phyloP scores from a whole-genome alignment of 1,140 invertebrate genomes.

The Maconellicoccus hirsutus region DNA sequence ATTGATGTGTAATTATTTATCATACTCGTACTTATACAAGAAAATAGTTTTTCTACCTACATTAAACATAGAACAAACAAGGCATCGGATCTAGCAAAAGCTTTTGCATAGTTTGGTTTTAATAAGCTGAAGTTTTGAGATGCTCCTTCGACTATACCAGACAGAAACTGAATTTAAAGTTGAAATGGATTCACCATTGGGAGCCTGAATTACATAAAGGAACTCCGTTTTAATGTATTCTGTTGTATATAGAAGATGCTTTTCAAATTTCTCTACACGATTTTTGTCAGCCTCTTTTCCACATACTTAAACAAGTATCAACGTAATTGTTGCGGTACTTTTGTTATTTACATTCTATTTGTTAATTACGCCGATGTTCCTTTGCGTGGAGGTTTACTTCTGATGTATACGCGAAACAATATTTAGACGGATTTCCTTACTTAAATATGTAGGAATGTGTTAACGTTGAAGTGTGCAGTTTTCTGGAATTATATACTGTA shows the following conservation, averaged over 20 bases:
- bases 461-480: too few species aligned
- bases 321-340: neutral
- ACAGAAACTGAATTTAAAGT: neutral
- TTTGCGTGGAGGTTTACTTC: neutral
- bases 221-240: neutral
- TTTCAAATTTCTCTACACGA: neutral
- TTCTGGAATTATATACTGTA: too few species aligned
- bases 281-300: neutral
- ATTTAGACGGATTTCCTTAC: neutral
- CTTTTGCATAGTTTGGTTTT: conserved; percentile 1
- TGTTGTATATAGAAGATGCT: neutral
- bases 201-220: conserved; percentile 2
- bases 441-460: neutral
- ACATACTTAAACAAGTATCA: neutral
- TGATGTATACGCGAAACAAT: neutral
- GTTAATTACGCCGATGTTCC: conserved; percentile 2
- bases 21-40: too few species aligned
- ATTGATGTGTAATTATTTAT: too few species aligned
- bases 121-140: neutral
- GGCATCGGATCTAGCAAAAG: neutral
- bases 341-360: conserved; percentile 6
- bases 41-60: too few species aligned
- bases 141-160: neutral
- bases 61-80: neutral
- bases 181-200: conserved; percentile 8